A percentile compares a stretch with the other conserved stretches of the same genome.
Evolutionary conservation across 2,113 vertebrate genomes (phyloP).

Genomic region (Tamias sibiricus): DNA sequence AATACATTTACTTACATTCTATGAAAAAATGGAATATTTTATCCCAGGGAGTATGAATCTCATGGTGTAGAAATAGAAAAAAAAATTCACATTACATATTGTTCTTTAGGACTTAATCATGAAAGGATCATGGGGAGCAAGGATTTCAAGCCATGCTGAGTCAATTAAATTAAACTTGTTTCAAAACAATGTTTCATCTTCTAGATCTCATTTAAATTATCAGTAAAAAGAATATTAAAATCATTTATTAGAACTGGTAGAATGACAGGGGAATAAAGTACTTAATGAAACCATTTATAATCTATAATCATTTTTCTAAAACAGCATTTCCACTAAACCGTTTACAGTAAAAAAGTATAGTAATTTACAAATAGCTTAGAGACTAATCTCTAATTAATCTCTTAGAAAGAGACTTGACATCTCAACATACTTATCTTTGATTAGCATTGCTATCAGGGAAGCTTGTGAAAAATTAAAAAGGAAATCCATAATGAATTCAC

Average conservation of each 20-base stretch:
- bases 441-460: constrained; percentile 56
- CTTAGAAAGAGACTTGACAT: constrained; percentile 49
- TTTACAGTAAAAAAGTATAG: constrained; percentile 15
- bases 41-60: constrained; percentile 47
- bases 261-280: constrained; percentile 66
- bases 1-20: constrained; percentile 76
- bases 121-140: neutral
- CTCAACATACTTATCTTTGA: constrained; percentile 61
- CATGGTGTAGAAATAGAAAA: constrained; percentile 60
- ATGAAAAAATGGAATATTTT: constrained; percentile 67
- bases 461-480: constrained; percentile 50
- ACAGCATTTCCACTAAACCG: constrained; percentile 46
- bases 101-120: constrained; percentile 51
- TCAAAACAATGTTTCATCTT: constrained; percentile 62
- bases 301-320: constrained; percentile 62
- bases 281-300: constrained; percentile 75
- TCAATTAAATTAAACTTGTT: constrained; percentile 59
- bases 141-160: neutral
- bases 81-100: neutral
- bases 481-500: constrained; percentile 32
- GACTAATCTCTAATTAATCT: constrained; percentile 74
- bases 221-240: constrained; percentile 72
- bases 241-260: constrained; percentile 62
- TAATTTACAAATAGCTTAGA: constrained; percentile 53
- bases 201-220: constrained; percentile 54